These are phyloP conservation scores for Agrotis exclamationis DNA, from an alignment of 2,888 invertebrate genomes.

Conservation along the genomic window DNA sequence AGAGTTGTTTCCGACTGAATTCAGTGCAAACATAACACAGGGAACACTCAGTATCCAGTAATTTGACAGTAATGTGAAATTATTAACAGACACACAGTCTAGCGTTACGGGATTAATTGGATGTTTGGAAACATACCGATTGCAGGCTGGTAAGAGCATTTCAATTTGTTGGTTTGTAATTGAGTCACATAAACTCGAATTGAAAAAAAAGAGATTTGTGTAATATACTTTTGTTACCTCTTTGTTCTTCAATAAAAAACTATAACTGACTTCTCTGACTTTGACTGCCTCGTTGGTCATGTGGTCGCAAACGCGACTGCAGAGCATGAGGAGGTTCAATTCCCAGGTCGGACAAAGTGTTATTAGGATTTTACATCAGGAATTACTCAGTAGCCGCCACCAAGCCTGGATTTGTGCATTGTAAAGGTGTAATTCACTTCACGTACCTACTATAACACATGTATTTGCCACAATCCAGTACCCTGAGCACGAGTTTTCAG, in stretches of 20 bases:
- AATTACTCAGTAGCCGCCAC: too few species aligned
- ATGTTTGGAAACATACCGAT: constrained; percentile 30
- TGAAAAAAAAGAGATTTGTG: not conserved
- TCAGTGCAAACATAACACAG: constrained; percentile 17
- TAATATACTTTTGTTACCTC: not conserved
- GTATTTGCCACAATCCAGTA: too few species aligned
- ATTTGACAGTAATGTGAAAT: constrained; percentile 49
- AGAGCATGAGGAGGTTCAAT: too few species aligned
- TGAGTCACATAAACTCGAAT: constrained; percentile 19
- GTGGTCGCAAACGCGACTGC: too few species aligned
- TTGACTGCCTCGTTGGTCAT: too few species aligned
- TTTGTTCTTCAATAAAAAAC: not conserved
- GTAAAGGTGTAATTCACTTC: too few species aligned
- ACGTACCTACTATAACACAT: too few species aligned
- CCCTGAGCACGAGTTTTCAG: too few species aligned
- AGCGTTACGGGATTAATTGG: constrained; percentile 40
- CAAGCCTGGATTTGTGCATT: too few species aligned
- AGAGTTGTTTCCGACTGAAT: constrained; percentile 11
- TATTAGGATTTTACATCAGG: too few species aligned
- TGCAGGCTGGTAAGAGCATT: constrained; percentile 17
- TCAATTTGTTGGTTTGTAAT: constrained; percentile 23
- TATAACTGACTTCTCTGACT: too few species aligned
- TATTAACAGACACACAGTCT: constrained; percentile 36
- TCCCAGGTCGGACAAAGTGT: too few species aligned
- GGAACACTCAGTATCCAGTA: constrained; percentile 20